These are phyloP conservation scores for Artemisiospiza belli DNA, from an alignment of 2,113 vertebrate species.

Conservation along the genomic window DNA sequence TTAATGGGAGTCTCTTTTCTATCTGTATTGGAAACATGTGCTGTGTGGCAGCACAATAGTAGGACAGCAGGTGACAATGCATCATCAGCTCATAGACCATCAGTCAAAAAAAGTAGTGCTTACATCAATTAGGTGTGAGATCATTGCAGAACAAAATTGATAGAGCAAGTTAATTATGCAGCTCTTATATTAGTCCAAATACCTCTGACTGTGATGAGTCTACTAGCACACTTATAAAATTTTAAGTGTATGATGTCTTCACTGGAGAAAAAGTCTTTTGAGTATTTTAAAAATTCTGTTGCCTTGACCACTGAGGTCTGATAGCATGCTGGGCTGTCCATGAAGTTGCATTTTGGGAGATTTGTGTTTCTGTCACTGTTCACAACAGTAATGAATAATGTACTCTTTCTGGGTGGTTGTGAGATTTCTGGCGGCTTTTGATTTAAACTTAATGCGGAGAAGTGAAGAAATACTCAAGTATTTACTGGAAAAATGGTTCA, in stretches of 20 bases:
- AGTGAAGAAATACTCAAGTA: background rate
- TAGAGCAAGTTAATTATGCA: conserved; percentile 25
- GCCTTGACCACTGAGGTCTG: background rate
- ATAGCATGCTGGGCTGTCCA: background rate
- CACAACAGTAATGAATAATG: background rate
- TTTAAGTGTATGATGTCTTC: background rate
- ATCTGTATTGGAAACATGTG: background rate
- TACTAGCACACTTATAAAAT: background rate
- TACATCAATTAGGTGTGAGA: conserved; percentile 37
- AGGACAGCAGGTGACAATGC: background rate
- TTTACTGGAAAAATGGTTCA: background rate
- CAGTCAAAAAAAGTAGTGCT: background rate
- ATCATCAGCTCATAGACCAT: background rate
- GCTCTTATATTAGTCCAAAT: background rate
- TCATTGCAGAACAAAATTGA: conserved; percentile 2
- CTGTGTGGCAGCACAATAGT: background rate
- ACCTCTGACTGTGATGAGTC: background rate
- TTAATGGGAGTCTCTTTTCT: background rate
- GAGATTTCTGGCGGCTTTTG: background rate
- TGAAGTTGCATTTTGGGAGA: background rate
- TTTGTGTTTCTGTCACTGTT: background rate
- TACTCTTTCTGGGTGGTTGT: background rate
- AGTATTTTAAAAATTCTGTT: background rate
- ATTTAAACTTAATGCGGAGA: background rate
- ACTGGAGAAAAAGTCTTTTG: background rate